These are phyloP conservation scores for Elysia crispata DNA, from an alignment of 2,888 invertebrate species.

Conservation along the genomic window DNA sequence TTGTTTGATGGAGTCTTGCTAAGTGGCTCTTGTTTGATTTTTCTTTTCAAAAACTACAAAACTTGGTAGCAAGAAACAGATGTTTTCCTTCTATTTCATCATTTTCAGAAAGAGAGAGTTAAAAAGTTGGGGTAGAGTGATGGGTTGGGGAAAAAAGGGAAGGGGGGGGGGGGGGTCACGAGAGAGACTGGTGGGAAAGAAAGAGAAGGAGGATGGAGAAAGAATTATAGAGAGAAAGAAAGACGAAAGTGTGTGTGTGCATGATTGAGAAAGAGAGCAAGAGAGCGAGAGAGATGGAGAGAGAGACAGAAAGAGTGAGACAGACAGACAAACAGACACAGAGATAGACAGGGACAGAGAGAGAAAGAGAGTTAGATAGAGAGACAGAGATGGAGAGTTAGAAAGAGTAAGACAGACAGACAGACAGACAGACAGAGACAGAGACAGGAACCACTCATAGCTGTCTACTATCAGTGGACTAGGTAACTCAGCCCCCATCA, in stretches of 20 bases:
- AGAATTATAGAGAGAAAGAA: neutral
- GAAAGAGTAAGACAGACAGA: neutral
- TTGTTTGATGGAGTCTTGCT: too few species aligned
- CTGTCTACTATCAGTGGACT: neutral
- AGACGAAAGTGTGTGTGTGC: neutral
- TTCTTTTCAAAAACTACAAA: too few species aligned
- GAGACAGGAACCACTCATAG: neutral
- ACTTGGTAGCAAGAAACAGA: too few species aligned
- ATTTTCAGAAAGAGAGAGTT: too few species aligned
- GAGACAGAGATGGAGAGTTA: neutral
- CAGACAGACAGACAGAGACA: neutral
- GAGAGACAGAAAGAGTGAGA: neutral
- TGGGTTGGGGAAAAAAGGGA: too few species aligned
- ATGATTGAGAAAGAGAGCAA: neutral
- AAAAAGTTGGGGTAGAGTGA: too few species aligned
- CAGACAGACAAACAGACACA: neutral
- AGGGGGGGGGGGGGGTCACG: too few species aligned
- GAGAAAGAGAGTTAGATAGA: constrained; percentile 18
- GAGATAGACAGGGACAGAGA: constrained; percentile 25
- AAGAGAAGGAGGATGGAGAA: constrained; percentile 6
- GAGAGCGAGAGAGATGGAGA: neutral
- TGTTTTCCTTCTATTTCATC: too few species aligned
- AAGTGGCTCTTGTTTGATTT: too few species aligned
- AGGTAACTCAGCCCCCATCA: neutral
- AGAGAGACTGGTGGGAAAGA: too few species aligned